These are phyloP conservation scores for Coluber constrictor DNA, from an alignment of 2,797 vertebrate genomes.

Conservation along the genomic window DNA sequence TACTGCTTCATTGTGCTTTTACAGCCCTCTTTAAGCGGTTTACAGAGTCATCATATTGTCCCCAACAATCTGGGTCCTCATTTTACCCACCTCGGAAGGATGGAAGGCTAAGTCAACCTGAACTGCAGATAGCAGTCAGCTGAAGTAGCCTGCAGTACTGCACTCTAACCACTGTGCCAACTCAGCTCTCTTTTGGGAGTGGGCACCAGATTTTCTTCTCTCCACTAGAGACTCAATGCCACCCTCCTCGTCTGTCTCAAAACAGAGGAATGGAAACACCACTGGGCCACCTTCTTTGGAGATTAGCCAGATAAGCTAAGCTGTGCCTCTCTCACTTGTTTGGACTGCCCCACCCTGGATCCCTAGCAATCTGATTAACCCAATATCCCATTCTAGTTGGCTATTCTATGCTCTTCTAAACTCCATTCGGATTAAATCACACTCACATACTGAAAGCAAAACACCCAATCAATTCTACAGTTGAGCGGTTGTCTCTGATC, in stretches of 20 bases:
- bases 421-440: neutral
- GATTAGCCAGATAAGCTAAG: neutral
- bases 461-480: neutral
- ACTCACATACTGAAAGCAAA: neutral
- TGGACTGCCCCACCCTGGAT: too few relatives aligned
- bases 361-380: neutral
- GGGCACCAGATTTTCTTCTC: neutral
- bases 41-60: too few relatives aligned
- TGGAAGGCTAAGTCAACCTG: too few relatives aligned
- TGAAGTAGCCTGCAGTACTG: too few relatives aligned
- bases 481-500: neutral
- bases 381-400: neutral
- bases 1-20: too few relatives aligned
- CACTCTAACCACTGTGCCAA: too few relatives aligned
- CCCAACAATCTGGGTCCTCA: too few relatives aligned
- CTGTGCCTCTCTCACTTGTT: neutral
- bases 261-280: neutral
- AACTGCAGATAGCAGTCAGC: too few relatives aligned
- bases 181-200: too few relatives aligned
- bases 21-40: too few relatives aligned
- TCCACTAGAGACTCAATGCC: neutral
- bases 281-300: neutral
- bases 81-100: too few relatives aligned
- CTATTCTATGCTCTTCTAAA: neutral
- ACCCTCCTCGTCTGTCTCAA: neutral